phyloP scores from a whole-genome alignment of 2,113 vertebrate species.

The Struthidea cinerea region DNA sequence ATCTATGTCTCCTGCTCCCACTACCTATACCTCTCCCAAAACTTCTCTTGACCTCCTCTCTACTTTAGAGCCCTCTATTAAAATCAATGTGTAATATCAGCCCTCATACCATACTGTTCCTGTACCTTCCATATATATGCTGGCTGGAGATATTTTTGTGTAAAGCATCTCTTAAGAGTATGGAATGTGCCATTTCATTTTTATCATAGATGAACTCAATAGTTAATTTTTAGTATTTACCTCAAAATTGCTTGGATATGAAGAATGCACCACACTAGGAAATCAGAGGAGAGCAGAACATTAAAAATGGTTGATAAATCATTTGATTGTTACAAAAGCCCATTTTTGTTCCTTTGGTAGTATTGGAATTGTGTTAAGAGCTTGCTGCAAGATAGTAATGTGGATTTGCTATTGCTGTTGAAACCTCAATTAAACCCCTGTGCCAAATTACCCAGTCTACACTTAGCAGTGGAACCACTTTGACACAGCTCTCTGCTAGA shows the following conservation, averaged over 20 bases:
- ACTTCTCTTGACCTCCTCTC: not conserved
- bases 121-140: not conserved
- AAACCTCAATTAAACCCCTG: not conserved
- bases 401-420: not conserved
- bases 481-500: not conserved
- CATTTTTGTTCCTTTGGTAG: not conserved
- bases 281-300: not conserved
- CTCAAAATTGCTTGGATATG: not conserved
- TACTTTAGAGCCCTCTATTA: not conserved
- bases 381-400: not conserved
- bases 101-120: not conserved
- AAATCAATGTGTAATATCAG: not conserved
- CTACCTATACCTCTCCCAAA: not conserved
- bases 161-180: not conserved
- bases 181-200: not conserved
- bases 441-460: not conserved
- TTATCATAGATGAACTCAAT: not conserved
- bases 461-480: not conserved
- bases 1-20: not conserved
- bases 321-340: not conserved
- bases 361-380: not conserved
- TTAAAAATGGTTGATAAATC: not conserved
- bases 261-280: not conserved
- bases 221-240: not conserved
- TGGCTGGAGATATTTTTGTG: not conserved